phyloP scores from a whole-genome alignment of 2,797 vertebrate genomes.

The Thalassophryne amazonica region DNA sequence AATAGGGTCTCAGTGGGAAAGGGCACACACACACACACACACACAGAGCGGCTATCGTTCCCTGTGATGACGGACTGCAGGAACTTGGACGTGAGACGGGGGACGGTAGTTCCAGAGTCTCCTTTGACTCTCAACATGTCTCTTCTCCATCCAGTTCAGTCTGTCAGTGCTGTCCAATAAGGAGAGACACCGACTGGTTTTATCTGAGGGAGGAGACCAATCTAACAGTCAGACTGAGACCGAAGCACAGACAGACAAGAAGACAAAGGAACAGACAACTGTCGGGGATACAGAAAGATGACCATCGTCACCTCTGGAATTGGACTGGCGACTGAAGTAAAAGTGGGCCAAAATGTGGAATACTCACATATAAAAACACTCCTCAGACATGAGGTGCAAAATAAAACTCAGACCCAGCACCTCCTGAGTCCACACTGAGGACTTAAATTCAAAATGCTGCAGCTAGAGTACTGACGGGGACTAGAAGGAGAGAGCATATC shows the following conservation, averaged over 20 bases:
- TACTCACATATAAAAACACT: too few species aligned
- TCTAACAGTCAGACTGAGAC: background rate
- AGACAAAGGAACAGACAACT: background rate
- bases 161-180: background rate
- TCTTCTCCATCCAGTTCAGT: slow-evolving; percentile 32
- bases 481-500: too few species aligned
- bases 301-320: too few species aligned
- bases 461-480: too few species aligned
- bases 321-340: too few species aligned
- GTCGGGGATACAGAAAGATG: background rate
- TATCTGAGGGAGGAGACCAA: background rate
- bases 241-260: background rate
- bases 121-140: slow-evolving; percentile 21
- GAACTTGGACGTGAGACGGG: slow-evolving; percentile 4
- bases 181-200: background rate
- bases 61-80: slow-evolving; percentile 8
- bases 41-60: background rate
- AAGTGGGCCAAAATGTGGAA: too few species aligned
- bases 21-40: background rate
- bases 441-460: too few species aligned
- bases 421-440: too few species aligned
- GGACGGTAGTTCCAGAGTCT: slow-evolving; percentile 12
- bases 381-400: too few species aligned
- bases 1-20: too few species aligned
- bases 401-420: too few species aligned